Percentiles rank a stretch among this genome's conserved stretches.
Conservation (phyloP, 92 coral and sea anemone genomes). For the Siderastrea siderea region DNA sequence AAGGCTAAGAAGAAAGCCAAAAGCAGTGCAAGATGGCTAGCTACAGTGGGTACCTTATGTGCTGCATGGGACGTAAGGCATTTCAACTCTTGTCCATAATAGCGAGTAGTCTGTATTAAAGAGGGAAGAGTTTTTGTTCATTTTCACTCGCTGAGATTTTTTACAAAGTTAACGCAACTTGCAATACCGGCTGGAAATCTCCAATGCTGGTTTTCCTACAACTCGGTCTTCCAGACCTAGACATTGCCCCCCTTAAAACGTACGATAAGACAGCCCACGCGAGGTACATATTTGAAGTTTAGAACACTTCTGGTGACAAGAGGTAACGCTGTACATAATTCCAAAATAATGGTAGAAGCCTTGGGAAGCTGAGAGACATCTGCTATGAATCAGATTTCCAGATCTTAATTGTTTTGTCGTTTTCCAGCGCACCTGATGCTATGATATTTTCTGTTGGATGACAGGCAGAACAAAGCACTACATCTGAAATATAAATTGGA, state of each 20-base stretch:
- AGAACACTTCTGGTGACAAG: not conserved
- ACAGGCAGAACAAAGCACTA: constrained; percentile 97
- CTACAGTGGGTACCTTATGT: too few species aligned
- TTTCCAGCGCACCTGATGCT: constrained; percentile 97
- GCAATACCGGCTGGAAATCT: not conserved
- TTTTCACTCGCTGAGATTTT: too few species aligned
- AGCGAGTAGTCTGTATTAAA: too few species aligned
- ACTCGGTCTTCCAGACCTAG: not conserved
- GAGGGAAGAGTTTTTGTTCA: too few species aligned
- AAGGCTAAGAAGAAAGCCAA: too few species aligned
- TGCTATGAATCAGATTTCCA: constrained; percentile 96
- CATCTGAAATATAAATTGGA: constrained; percentile 68
- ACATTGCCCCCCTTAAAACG: too few species aligned
- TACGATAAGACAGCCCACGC: not conserved
- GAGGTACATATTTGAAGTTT: constrained; percentile 4
- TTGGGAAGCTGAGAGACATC: not conserved
- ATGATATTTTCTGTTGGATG: constrained; percentile 99
- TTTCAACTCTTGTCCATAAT: too few species aligned
- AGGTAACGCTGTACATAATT: not conserved
- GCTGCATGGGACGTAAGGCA: too few species aligned
- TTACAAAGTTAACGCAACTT: not conserved
- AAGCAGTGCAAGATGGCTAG: too few species aligned
- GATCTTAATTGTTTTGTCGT: constrained; percentile 97
- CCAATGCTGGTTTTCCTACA: not conserved
- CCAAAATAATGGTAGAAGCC: not conserved